Percentiles rank a stretch among this genome's conserved stretches.
Evolutionary conservation across 2,888 invertebrate species (phyloP).

Genomic region (Ommatoiulus sabulosus): DNA sequence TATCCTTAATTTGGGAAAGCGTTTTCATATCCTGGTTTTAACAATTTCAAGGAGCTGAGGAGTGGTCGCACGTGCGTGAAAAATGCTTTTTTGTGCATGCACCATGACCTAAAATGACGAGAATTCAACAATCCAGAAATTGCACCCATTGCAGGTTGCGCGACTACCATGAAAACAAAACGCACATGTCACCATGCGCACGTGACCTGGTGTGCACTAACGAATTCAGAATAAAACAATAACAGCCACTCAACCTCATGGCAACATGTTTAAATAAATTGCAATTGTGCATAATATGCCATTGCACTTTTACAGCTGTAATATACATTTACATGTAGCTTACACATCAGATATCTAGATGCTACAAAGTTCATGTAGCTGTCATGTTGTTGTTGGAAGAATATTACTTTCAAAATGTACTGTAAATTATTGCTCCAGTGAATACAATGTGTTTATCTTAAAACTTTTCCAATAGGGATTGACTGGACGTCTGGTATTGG

Average conservation of each 20-base stretch:
- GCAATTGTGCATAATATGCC: too few relatives aligned
- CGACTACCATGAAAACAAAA: not conserved
- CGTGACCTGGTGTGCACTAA: not conserved
- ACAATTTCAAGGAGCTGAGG: not conserved
- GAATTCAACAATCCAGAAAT: not conserved
- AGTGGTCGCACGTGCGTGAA: not conserved
- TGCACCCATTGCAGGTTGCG: not conserved
- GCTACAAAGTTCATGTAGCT: not conserved
- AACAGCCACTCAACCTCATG: too few relatives aligned
- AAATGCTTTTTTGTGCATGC: not conserved
- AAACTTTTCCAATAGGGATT: too few relatives aligned
- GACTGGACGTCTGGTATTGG: too few relatives aligned
- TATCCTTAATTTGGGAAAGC: not conserved
- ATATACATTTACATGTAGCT: too few relatives aligned
- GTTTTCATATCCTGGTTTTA: slow-evolving; percentile 27
- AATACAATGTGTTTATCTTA: too few relatives aligned
- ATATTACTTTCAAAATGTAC: too few relatives aligned
- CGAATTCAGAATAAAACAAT: not conserved
- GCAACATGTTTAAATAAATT: too few relatives aligned
- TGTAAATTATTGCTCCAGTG: too few relatives aligned
- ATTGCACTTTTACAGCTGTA: too few relatives aligned
- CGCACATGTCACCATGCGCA: not conserved
- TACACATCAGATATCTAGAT: too few relatives aligned
- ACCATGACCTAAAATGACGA: not conserved
- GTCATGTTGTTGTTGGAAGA: not conserved